Base-by-base conservation (phyloP, 2,113 vertebrate species). In the Colaptes auratus region DNA sequence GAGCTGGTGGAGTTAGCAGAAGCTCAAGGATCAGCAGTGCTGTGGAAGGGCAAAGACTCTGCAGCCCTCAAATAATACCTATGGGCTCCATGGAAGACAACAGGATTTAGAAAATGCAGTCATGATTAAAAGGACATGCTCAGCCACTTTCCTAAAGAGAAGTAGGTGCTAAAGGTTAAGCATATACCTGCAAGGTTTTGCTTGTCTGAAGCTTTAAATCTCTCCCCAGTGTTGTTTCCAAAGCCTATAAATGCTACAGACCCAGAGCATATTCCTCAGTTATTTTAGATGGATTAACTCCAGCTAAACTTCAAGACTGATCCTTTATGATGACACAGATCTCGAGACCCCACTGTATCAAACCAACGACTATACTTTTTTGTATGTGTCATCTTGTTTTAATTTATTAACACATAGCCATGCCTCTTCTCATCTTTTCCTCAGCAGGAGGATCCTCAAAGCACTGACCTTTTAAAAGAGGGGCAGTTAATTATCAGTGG, bases 71-170 rank as follows among this genome's bases (percentile, higher is more conserved):
- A 46, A 64, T 77, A 77, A 44, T 44, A 53, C n/a, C n/a, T 55
- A 30, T 42, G n/a, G 39, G 19, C 7, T 84, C 44, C 15, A 12
- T 65, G 52, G 52, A 70, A 77, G 48, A 93, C 69, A 78, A 61
- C 10, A 77, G 65, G 88, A 86, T 92, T 91, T 91, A 75, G 72
- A 93, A 96, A 91, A 90, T 56, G 52, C 60, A 14, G 19, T 6
- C 0, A 9, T 71, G 75, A 91, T 90, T 80, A 87, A 86, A 82
- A 85, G 33, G 17, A 87, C 79, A 87, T 64, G 39, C 31, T 79
- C 30, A 73, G 19, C 10, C 55, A 55, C 44, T 79, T 66, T 76
- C 35, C 39, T 79, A 36, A 90, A 86, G 59, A 76, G 44, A 92
- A 82, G 56, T 52, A 6, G 4, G 9, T 69, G 35, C 31, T 93